Evolutionary conservation across 37 sponge, comb jelly and placozoan species (phyloP).

Genomic region (Aphrocallistes beatrix): DNA sequence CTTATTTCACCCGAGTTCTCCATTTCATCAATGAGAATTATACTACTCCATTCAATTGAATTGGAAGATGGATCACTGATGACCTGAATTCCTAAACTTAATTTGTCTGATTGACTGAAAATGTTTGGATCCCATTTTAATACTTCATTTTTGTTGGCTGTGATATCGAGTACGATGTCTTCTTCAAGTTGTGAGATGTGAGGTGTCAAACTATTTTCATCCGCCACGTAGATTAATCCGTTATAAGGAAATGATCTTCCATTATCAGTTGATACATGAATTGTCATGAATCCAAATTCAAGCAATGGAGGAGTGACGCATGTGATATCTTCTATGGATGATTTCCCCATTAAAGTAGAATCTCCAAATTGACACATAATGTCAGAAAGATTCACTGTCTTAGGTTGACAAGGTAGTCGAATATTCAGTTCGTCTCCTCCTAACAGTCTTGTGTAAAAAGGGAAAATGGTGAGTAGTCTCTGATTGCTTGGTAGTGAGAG

Average conservation of each 20-base stretch:
- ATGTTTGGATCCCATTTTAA: neutral
- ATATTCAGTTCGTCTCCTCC: conserved; percentile 2
- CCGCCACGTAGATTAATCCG: neutral
- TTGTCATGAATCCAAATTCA: neutral
- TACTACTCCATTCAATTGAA: no score
- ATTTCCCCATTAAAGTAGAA: no score
- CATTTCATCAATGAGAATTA: no score
- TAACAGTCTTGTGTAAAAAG: neutral
- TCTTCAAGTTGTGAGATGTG: neutral
- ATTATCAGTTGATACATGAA: neutral
- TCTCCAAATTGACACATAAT: no score
- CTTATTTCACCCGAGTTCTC: no score
- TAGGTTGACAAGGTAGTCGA: neutral
- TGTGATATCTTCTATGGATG: no score
- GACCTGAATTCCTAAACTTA: no score
- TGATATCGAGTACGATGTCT: neutral
- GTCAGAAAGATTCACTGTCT: no score
- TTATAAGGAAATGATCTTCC: neutral
- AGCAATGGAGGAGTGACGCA: neutral
- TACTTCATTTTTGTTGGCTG: neutral
- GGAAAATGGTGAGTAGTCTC: neutral
- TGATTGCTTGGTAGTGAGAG: neutral
- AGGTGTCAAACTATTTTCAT: neutral
- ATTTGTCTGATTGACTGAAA: no score
- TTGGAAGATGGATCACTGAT: no score